Percentiles rank a stretch among this genome's conserved stretches.
Conservation (phyloP, 1,140 invertebrate species). For the Drosophila elegans region DNA sequence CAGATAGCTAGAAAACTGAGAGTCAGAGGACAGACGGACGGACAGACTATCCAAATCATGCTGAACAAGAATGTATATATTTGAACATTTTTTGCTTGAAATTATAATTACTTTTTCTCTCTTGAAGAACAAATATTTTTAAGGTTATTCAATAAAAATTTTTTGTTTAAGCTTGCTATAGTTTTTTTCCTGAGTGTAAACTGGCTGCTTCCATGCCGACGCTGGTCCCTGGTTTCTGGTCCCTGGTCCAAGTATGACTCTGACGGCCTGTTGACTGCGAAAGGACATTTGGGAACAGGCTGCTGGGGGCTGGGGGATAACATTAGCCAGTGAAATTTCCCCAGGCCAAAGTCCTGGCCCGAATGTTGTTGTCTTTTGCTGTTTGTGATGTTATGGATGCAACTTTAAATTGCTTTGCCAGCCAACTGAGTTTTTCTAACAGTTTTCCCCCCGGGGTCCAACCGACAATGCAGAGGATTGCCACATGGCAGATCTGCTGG, state of each 20-base stretch:
- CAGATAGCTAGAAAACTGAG: too few species aligned
- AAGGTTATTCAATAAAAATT: too few species aligned
- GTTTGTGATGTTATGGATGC: constrained; percentile 77
- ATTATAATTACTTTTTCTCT: too few species aligned
- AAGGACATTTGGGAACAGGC: constrained; percentile 27
- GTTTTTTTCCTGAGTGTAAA: background rate
- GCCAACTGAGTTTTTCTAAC: constrained; percentile 67
- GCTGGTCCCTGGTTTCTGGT: background rate
- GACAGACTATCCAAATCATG: too few species aligned
- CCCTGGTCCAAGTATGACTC: constrained; percentile 25
- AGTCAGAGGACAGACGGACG: too few species aligned
- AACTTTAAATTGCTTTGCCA: constrained; percentile 80
- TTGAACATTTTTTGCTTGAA: too few species aligned
- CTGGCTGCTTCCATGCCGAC: constrained; percentile 11
- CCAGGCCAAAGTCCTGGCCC: constrained; percentile 58
- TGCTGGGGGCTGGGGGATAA: constrained; percentile 33
- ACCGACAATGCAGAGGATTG: constrained; percentile 73
- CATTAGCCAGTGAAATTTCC: constrained; percentile 80
- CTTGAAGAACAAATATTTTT: too few species aligned
- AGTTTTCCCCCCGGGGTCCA: constrained; percentile 26
- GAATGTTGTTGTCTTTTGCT: constrained; percentile 30
- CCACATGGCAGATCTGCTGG: constrained; percentile 26
- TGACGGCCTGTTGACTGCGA: constrained; percentile 64
- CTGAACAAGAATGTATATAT: too few species aligned
- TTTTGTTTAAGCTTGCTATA: background rate